Evolutionary conservation across 2,113 vertebrate genomes (phyloP), one percentile per base, ranked within the genome.

Genomic region (Gambusia affinis): DNA sequence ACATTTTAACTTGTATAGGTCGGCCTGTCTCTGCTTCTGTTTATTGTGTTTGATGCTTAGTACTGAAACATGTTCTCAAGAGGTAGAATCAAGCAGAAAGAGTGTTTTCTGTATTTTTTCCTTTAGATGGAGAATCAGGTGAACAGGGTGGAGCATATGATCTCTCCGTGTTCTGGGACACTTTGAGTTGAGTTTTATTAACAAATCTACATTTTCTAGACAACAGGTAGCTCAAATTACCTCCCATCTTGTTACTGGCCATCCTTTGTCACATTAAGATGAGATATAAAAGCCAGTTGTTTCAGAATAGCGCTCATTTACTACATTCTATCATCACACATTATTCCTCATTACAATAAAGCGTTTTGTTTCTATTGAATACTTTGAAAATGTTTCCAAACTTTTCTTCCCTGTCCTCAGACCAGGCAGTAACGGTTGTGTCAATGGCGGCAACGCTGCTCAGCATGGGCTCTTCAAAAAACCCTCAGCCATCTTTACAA

Each of bases 361-460:
- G 15, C 6, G 27, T 65, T 29, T 30, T 1, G 10, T n/a, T 31
- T n/a, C 8, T 4, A 0, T 60, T 74, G 44, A 31, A 31, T 31
- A 3, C 3, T 24, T 19, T n/a, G 61, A 12, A 54, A 63, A 47
- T 14, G 14, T 44, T 72, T 12, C 19, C 7, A 35, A 28, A 54
- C 19, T 57, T 22, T 57, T 22, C 1, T 22, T 82, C 6, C 42
- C 12, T 86, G 6, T 86, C 35, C 35, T 77, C 85, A 98, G 97
- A 87, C 79, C 95, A 96, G 78, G 92, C 96, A 0, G 96, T 95
- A 31, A 94, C 92, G 76, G 80, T 82, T 0, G 91, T 94, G 0
- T 96, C 97, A 0, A 95, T 72, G 96, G 97, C 27, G 91, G 96
- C 96, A 74, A 97, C 96, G 81, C 92, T 99, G 80, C 27, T 27